A percentile compares a stretch with the other conserved stretches of the same genome.
phyloP scores from a whole-genome alignment of 2,113 vertebrate species.

The Dermatemys mawii region DNA sequence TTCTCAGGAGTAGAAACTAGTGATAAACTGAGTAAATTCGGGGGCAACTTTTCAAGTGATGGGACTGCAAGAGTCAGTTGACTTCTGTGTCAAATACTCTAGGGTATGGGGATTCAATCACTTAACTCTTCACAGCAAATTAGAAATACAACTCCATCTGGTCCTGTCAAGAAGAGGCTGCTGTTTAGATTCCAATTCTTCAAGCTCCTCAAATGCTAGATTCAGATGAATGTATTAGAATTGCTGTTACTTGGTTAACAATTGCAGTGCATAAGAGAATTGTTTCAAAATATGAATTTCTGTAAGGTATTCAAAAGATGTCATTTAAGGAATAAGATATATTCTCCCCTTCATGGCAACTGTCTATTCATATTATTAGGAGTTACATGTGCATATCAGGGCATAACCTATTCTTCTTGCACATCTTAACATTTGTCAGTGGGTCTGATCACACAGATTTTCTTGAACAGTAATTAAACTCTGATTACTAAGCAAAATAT shows the following conservation, averaged over 20 bases:
- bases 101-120: conserved; percentile 65
- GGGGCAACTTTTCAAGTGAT: conserved; percentile 55
- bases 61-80: conserved; percentile 65
- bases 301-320: conserved; percentile 65
- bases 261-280: not conserved
- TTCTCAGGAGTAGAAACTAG: conserved; percentile 43
- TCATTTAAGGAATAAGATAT: conserved; percentile 25
- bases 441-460: conserved; percentile 69
- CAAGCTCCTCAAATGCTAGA: conserved; percentile 47
- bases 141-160: conserved; percentile 68
- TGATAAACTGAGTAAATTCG: conserved; percentile 64
- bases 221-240: not conserved
- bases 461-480: conserved; percentile 67
- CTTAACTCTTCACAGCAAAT: conserved; percentile 75
- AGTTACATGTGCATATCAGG: conserved; percentile 57
- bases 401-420: conserved; percentile 60
- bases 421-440: conserved; percentile 68
- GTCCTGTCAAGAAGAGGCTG: conserved; percentile 63
- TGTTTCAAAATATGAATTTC: conserved; percentile 60
- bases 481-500: conserved; percentile 63
- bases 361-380: conserved; percentile 68
- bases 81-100: conserved; percentile 70
- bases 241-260: not conserved
- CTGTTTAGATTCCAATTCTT: conserved; percentile 40
- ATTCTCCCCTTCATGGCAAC: conserved; percentile 62